Base-by-base conservation (phyloP, 2,888 invertebrate species). In the Limnephilus rhombicus region DNA sequence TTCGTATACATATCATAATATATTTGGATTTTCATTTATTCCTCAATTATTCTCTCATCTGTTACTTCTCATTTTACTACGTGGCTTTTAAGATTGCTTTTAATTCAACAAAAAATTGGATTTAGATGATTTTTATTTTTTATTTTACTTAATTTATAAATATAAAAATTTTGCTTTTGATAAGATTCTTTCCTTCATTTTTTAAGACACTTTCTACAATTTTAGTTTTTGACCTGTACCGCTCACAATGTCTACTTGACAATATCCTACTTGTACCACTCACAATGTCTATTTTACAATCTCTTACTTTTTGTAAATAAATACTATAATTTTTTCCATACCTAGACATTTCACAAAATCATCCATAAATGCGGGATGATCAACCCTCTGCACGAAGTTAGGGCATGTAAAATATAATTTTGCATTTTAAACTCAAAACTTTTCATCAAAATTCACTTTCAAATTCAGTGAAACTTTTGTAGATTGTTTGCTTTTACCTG, bases 41-140 rank as follows among this genome's bases (percentile, higher is more conserved):
- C 82, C 82, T 87, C 29, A 29, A 34, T 31, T 31, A 53, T 87
- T 15, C 34, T 68, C 68, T 31, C 53, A 87, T 37, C 53, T 87
- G 87, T 87, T 87, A 87, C 87, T 87, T 87, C 87, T 87, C 87
- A 87, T 87, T 87, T 87, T 87, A 87, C 87, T 87, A 53, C 15
- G 87, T 87, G 87, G 87, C 87, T 53, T 34, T 24, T 82, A 34
- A 82, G 18, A 82, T 68, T n/a, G 68, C 24, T 68, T 82, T 82
- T 82, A 82, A 68, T n/a, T n/a, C 68, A 68, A 68, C 24, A n/a
- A 68, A 24, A 68, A 24, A n/a, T 9, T 68, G 7, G 53, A 24
- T 68, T 53, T 53, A 53, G 18, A 53, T 53, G 49, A 49, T 37
- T 49, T 68, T 68, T 68, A 24, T 24, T 68, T 68, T 68, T 68